Evolutionary conservation across 1,140 invertebrate genomes (phyloP), one percentile per base, ranked within the genome.

Genomic region (Aradophagus sp.): DNA sequence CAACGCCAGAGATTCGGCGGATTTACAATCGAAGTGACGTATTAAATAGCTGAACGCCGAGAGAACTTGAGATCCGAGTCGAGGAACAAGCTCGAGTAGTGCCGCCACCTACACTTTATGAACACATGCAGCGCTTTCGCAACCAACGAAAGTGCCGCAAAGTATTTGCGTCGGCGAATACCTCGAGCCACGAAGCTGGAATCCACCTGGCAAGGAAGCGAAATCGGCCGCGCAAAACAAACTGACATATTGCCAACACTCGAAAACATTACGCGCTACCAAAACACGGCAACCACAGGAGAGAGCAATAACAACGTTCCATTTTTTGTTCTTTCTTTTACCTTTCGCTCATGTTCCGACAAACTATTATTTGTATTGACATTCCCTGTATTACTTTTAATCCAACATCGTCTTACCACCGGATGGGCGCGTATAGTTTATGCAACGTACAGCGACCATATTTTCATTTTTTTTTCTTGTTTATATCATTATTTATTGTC

Each of bases 91-190:
- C 11, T 17, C 36, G 38, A 42, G 19, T 32, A 10, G 8, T 2
- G 27, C 27, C 19, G 42, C 63, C 56, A 62, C 66, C 66, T 56
- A 69, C 27, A 29, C 20, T 23, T 27, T 17, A 53, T 52, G 31
- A 44, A 58, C 42, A 56, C 50, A 73, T 47, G 74, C 73, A 32
- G 35, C 14, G 10, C 38, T 69, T 69, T 77, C 69, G 59, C 26
- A 69, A 52, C 13, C 73, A 68, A 73, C 71, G 75, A 79, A 78
- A 79, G 66, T 61, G 47, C 62, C 58, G 35, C 66, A 20, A 62
- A 67, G 56, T 78, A 79, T 79, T 78, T 79, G 78, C 77, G 78
- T 79, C 72, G 78, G 78, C 78, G 78, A 77, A 61, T 53, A 62
- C 69, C 62, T 75, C 71, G 75, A 78, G 62, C 66, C 41, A 23